Base-by-base conservation (phyloP, 2,113 vertebrate species). In the Syngnathoides biaculeatus region DNA sequence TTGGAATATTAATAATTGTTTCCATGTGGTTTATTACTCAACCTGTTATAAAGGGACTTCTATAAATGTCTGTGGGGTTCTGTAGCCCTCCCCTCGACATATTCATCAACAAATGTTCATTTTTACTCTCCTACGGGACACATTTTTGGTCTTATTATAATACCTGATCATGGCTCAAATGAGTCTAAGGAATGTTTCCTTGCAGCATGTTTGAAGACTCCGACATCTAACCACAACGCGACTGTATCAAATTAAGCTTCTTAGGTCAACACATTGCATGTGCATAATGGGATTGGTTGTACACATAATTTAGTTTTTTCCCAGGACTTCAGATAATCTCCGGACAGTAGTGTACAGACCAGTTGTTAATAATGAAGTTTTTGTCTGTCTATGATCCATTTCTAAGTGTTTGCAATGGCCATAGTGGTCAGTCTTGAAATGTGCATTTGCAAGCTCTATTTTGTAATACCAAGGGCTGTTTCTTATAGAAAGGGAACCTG, bases 1-100 rank as follows among this genome's bases (percentile, higher is more conserved):
- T 65, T 60, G 30, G 48, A 42, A 43, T 65, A 72, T 69, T 71
- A 58, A 77, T 65, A 61, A 67, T 53, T 65, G 62, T 53, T 53
- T 47, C 69, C 62, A 75, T 61, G 67, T 81, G 60, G 67, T 72
- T 72, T 69, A 55, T 75, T 75, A 58, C 42, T 56, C 52, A 66
- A 73, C 60, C 66, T 52, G 22, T 68, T 66, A 65, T 65, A 57
- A 71, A 73, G 70, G 60, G 63, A 73, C 56, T 61, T 61, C 67
- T 71, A 68, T 72, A 71, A 64, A 73, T 68, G 48, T 57, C 53
- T 67, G 39, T 63, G 22, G 73, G 27, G 71, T 79, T 55, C 58
- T 52, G 35, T 71, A 47, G 66, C 50, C 56, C 58, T 67, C 3
- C 63, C 38, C 53, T 71, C 48, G 20, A 39, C 55, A 26, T 63